phyloP scores from a whole-genome alignment of 1,140 invertebrate genomes.

The Plectrocnemia conspersa region DNA sequence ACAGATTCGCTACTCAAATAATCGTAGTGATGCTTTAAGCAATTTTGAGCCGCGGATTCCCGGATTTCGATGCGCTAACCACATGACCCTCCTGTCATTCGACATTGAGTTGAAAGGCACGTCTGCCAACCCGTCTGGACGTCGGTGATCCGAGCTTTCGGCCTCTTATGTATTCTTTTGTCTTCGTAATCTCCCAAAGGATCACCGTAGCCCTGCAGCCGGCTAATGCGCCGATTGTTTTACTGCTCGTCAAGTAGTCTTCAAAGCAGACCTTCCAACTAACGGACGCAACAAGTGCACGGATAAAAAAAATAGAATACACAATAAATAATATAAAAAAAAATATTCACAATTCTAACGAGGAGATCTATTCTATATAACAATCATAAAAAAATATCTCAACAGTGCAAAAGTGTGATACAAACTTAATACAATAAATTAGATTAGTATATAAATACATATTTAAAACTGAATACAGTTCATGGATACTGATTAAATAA shows the following conservation, averaged over 20 bases:
- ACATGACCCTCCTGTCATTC: neutral
- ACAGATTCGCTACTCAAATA: too few species aligned
- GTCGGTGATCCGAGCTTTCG: conserved; percentile 10
- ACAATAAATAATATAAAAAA: too few species aligned
- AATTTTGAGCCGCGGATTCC: neutral
- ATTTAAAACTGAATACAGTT: too few species aligned
- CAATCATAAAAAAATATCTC: too few species aligned
- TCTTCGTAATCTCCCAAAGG: conserved; percentile 15
- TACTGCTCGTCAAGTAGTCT: neutral
- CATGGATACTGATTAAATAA: too few species aligned
- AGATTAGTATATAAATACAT: too few species aligned
- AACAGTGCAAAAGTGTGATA: too few species aligned
- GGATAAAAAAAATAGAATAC: too few species aligned
- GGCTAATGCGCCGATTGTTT: conserved; percentile 11
- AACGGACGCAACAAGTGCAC: too few species aligned
- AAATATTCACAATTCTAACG: too few species aligned
- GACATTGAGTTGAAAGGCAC: conserved; percentile 4
- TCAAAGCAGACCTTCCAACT: neutral
- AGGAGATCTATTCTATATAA: too few species aligned
- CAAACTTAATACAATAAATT: too few species aligned
- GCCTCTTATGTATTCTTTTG: conserved; percentile 13
- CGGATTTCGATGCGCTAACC: neutral
- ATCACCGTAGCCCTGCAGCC: neutral
- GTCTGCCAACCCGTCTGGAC: conserved; percentile 2
- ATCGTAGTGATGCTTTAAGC: neutral